Evolutionary conservation across 2,113 vertebrate species (phyloP), one percentile per base, ranked within the genome.

Genomic region (Hemiscyllium ocellatum): DNA sequence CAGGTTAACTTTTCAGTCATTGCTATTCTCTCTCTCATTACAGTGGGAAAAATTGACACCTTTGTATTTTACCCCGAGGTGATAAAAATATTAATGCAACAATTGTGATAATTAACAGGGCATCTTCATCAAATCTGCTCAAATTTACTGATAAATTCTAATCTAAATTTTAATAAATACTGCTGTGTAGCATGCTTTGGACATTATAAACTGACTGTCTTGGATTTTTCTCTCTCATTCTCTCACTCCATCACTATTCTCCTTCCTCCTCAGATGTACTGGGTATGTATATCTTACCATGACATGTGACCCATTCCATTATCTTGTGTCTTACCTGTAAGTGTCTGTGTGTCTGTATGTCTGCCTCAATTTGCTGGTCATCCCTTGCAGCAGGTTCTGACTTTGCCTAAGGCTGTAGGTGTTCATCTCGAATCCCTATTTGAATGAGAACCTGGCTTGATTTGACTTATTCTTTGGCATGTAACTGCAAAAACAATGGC

Each of bases 271-370:
- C 98, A 98, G 98, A 98, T 97, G 97, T 98, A 97, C 98, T 98
- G 98, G 98, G 98, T 98, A 98, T 95, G 98, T 98, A 98, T 98
- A 97, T 47, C 95, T 80, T 26, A 15, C 95, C 70, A 89, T 26
- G 86, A 66, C 66, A 50, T 76, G 61, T 91, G 17, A 47, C 86
- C 37, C 72, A 50, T 37, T 12, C 61, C 90, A 50, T 72, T 50
- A 70, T 68, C 7, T 47, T 33, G 24, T 95, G 94, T 72, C 94
- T 66, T 42, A 95, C 33, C 19, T 0, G 69, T 61, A 42, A 95
- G 93, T 94, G 87, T 91, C 42, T 22, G 42, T 61, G 83, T 86
- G 83, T 83, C 0, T 5, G n/a, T 86, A 20, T 22, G 7, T 90
- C 52, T 20, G 29, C 15, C 26, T 90, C 56, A 3, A 61, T 17